Evolutionary conservation across 2,113 vertebrate genomes (phyloP).

Genomic region (Microtus oregoni): DNA sequence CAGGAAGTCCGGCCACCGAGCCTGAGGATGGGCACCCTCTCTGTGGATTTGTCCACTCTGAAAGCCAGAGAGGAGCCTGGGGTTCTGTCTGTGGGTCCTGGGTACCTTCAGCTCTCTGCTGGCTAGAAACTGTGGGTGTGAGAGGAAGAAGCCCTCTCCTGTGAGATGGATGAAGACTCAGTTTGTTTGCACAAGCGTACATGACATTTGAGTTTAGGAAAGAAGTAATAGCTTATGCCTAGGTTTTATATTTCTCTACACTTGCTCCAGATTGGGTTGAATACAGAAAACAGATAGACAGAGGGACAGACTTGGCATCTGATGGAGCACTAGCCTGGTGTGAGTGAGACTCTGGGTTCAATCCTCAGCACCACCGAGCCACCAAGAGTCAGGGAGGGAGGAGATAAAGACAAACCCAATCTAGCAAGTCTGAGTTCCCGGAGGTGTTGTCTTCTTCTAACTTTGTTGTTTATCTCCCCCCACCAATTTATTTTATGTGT

Average conservation of each 20-base stretch:
- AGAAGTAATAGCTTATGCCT: background rate
- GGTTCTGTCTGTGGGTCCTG: background rate
- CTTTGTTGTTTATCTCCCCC: background rate
- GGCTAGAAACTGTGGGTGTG: background rate
- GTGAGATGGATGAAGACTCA: background rate
- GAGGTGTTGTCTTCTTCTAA: background rate
- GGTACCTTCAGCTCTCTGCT: background rate
- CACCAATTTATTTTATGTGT: background rate
- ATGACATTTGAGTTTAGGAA: background rate
- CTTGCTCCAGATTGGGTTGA: background rate
- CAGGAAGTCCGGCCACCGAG: background rate
- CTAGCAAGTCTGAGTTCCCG: background rate
- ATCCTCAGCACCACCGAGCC: no score
- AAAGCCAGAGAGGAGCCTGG: background rate
- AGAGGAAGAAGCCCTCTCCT: background rate
- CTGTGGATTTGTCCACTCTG: fast-evolving
- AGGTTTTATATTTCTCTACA: conserved; percentile 14
- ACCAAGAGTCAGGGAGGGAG: background rate
- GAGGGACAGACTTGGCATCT: background rate
- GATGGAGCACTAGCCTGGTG: no score
- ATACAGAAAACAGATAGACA: background rate
- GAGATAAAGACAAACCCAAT: background rate
- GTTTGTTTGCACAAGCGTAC: background rate
- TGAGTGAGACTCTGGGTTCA: background rate
- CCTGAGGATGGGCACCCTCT: background rate